phyloP scores from a whole-genome alignment of 2,888 invertebrate species.

The Apomyelois bistriatella region DNA sequence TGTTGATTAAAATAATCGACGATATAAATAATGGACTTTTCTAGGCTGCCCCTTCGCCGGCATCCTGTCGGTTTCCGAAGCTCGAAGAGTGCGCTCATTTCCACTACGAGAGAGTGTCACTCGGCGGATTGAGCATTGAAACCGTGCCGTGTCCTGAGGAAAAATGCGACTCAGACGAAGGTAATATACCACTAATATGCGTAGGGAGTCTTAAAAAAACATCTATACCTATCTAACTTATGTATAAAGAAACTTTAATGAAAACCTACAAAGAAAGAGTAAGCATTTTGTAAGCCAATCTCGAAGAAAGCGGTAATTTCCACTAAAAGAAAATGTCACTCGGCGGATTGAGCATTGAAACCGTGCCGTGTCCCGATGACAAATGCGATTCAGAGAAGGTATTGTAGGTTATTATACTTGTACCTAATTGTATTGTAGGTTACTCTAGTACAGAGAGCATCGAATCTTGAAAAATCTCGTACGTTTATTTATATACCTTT shows the following conservation, averaged over 20 bases:
- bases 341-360: constrained; percentile 82
- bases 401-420: no score
- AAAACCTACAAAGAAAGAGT: no score
- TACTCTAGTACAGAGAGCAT: no score
- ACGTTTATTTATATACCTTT: no score
- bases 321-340: constrained; percentile 97
- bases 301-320: constrained; percentile 99
- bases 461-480: no score
- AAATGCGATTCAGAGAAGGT: constrained; percentile 43
- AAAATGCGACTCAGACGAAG: constrained; percentile 41
- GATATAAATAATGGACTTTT: background rate
- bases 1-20: background rate
- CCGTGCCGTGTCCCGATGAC: constrained; percentile 46
- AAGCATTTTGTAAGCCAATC: no score
- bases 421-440: no score
- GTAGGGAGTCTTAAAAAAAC: no score
- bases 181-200: constrained; percentile 14
- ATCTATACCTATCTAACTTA: no score
- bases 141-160: constrained; percentile 48
- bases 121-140: constrained; percentile 85
- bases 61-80: constrained; percentile 65
- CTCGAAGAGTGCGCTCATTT: constrained; percentile 99
- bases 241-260: no score
- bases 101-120: constrained; percentile 96
- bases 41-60: constrained; percentile 44